Evolutionary conservation across 2,888 invertebrate species (phyloP).

Genomic region (Ectemnius cavifrons): DNA sequence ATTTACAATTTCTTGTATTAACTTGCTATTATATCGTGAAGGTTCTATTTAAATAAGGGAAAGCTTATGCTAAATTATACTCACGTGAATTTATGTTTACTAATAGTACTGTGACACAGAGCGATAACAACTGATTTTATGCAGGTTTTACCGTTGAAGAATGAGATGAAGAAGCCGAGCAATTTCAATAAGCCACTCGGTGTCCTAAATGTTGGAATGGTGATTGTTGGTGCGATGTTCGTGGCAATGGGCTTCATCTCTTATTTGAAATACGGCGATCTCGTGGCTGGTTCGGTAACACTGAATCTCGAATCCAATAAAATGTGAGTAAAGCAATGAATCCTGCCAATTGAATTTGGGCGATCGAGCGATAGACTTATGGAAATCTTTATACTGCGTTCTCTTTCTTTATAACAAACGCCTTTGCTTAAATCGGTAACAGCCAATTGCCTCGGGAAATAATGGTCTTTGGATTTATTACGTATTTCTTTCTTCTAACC

Average conservation of each 20-base stretch:
- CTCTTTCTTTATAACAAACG: no score
- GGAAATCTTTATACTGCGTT: not conserved
- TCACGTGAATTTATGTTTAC: no score
- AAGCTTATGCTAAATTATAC: no score
- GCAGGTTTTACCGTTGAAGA: conserved; percentile 96
- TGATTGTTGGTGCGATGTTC: conserved; percentile 88
- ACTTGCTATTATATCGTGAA: no score
- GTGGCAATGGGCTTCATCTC: conserved; percentile 91
- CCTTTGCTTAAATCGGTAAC: no score
- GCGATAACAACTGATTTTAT: no score
- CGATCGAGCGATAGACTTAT: not conserved
- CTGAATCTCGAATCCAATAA: conserved; percentile 85
- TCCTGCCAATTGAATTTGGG: not conserved
- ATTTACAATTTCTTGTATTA: not conserved
- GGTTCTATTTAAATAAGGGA: no score
- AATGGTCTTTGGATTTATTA: no score
- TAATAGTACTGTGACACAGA: no score
- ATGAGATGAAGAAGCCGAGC: conserved; percentile 90
- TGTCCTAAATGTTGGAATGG: conserved; percentile 94
- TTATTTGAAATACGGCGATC: conserved; percentile 92
- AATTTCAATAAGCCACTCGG: conserved; percentile 89
- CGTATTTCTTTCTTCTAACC: no score
- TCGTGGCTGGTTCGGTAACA: conserved; percentile 90
- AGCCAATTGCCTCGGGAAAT: no score
- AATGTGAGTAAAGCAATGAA: conserved; percentile 56